Evolutionary conservation across 2,113 vertebrate genomes (phyloP), one percentile per base, ranked within the genome.

Genomic region (Protomyctophum bolini): DNA sequence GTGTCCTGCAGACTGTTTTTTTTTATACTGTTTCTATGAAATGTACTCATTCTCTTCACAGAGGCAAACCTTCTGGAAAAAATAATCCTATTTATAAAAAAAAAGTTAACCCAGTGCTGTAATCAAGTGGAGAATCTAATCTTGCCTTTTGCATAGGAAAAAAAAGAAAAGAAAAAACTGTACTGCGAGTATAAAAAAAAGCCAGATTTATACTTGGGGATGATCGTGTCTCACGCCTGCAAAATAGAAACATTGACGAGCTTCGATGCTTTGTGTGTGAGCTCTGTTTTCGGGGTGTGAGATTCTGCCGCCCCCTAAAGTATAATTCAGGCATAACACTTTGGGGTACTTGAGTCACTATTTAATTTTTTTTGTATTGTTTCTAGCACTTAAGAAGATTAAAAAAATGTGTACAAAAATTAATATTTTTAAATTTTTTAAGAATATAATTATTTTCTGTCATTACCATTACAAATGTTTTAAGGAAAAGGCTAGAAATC

Each of bases 361-460:
- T 96, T 95, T 97, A 95, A 91, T 92, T 92, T 94, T 94, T 91
- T 91, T 80, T 62, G 91, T 91, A 91, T 93, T 90, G 93, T 94
- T 94, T 94, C 94, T 96, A 98, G 97, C 97, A 98, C 97, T 99
- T 99, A 98, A 95, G 92, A 94, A 91, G 83, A 92, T 92, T 90
- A 86, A 88, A 41, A 88, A 41, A 91, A 87, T 90, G 76, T 93
- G 91, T 92, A 92, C 86, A 93, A 93, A 92, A 91, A 89, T 81
- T 91, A 89, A 92, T 91, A 89, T 92, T 93, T 92, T 92, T 89
- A 83, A 89, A 87, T 89, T 95, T 94, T 95, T 95, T 94, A 95
- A 95, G 95, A 95, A 86, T 95, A 95, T 93, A 95, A 94, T 93
- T 96, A 96, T 95, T 95, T 95, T 94, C 94, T 94, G 92, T 94